Conservation (phyloP, 1,140 invertebrate species). For the Venustaconcha ellipsiformis region DNA sequence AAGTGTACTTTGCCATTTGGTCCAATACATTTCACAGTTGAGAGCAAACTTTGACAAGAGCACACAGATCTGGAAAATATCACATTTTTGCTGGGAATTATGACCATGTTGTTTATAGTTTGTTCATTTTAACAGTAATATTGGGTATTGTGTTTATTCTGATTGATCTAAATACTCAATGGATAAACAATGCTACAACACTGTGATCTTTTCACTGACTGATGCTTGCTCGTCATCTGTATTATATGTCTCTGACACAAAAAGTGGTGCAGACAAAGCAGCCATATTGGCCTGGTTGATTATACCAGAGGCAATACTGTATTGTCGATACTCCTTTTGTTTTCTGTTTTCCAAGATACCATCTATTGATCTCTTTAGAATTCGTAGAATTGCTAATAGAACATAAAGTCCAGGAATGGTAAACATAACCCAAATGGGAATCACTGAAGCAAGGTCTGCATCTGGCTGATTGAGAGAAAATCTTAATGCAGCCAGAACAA, state of each 20-base stretch:
- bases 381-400: constrained; percentile 50
- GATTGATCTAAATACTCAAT: not conserved
- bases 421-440: constrained; percentile 64
- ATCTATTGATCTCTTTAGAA: constrained; percentile 40
- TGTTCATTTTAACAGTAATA: not conserved
- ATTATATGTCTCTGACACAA: constrained; percentile 55
- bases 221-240: constrained; percentile 57
- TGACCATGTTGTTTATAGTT: not conserved
- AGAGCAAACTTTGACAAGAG: not conserved
- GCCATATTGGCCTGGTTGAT: constrained; percentile 62
- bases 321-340: constrained; percentile 52
- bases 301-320: constrained; percentile 60
- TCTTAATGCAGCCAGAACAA: constrained; percentile 56
- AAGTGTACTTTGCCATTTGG: not conserved
- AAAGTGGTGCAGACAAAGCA: constrained; percentile 59
- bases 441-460: constrained; percentile 56
- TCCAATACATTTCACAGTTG: constrained; percentile 3
- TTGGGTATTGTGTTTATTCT: not conserved
- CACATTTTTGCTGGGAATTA: not conserved
- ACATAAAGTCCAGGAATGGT: constrained; percentile 61
- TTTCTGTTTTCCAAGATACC: constrained; percentile 49
- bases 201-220: constrained; percentile 60
- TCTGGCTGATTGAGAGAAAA: constrained; percentile 58
- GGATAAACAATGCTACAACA: constrained; percentile 47
- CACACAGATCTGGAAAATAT: not conserved